These are phyloP conservation scores for Anorthoa munda DNA, from an alignment of 2,888 invertebrate genomes.

Conservation along the genomic window DNA sequence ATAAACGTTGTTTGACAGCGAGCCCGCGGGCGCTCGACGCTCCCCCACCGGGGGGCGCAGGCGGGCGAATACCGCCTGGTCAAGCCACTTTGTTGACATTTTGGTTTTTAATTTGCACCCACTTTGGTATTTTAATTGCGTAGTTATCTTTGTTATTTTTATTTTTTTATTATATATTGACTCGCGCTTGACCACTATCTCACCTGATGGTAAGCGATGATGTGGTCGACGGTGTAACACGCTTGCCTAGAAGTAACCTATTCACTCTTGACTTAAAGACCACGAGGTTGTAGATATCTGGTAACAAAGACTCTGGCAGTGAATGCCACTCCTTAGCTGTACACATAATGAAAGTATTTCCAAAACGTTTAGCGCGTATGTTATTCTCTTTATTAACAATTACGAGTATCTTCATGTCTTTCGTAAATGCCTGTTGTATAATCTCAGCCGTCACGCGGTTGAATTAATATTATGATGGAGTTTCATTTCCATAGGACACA, in stretches of 20 bases:
- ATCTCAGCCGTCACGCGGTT: slow-evolving; percentile 61
- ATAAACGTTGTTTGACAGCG: slow-evolving; percentile 88
- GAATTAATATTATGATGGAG: slow-evolving; percentile 80
- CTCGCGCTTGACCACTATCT: no score
- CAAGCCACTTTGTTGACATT: slow-evolving; percentile 82
- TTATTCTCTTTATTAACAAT: slow-evolving; percentile 53
- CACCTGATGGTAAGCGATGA: no score
- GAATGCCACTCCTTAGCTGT: no score
- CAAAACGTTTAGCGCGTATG: no score
- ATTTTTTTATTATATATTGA: no score
- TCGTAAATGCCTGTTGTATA: slow-evolving; percentile 44
- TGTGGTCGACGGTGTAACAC: no score
- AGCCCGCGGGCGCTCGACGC: slow-evolving; percentile 67
- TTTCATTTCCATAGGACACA: slow-evolving; percentile 82
- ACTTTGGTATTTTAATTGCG: slow-evolving; percentile 69
- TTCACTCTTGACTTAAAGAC: no score
- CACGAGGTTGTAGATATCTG: no score
- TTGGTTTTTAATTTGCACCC: slow-evolving; percentile 79
- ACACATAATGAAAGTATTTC: no score
- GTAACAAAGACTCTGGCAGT: no score
- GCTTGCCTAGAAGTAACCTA: no score
- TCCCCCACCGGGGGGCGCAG: slow-evolving; percentile 54
- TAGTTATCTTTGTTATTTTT: slow-evolving; percentile 38
- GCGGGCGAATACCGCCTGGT: slow-evolving; percentile 67
- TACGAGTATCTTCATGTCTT: not conserved